Conservation (phyloP, 1,140 invertebrate species). For the Drosophila cardini region DNA sequence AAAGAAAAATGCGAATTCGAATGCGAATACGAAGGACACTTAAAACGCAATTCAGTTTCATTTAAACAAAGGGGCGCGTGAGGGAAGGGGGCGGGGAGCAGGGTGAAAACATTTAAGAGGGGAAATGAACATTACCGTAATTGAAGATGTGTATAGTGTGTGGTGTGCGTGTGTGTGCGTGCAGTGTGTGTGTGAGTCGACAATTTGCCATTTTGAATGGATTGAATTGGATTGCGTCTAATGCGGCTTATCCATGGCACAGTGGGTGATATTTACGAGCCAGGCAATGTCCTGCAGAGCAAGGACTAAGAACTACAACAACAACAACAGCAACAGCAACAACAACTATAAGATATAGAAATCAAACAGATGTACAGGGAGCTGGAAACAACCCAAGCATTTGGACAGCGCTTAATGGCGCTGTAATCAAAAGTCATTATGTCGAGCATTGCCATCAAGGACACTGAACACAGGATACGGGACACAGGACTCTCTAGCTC, state of each 20-base stretch:
- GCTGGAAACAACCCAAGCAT: slow-evolving; percentile 36
- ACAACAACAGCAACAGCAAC: slow-evolving; percentile 4
- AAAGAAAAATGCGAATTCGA: too few species aligned
- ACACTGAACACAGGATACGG: slow-evolving; percentile 41
- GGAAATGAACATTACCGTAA: slow-evolving; percentile 46
- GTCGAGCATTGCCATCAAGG: slow-evolving; percentile 68
- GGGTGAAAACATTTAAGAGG: slow-evolving; percentile 59
- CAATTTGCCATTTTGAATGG: slow-evolving; percentile 73
- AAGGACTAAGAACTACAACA: slow-evolving; percentile 3
- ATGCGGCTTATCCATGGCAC: slow-evolving; percentile 53
- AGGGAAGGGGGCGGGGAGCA: not conserved
- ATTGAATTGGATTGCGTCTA: slow-evolving; percentile 66
- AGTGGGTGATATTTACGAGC: slow-evolving; percentile 49
- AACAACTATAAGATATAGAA: slow-evolving; percentile 30
- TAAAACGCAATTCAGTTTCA: slow-evolving; percentile 78
- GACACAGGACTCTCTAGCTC: too few species aligned
- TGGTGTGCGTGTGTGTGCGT: slow-evolving; percentile 9
- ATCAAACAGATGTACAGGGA: slow-evolving; percentile 78
- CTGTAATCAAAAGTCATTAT: slow-evolving; percentile 82
- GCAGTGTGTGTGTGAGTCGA: slow-evolving; percentile 21
- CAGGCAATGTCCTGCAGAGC: slow-evolving; percentile 29
- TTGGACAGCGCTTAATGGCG: slow-evolving; percentile 73
- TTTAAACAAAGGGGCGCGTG: slow-evolving; percentile 57
- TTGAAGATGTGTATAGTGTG: slow-evolving; percentile 36
- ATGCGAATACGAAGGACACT: slow-evolving; percentile 43